A percentile compares a stretch with the other conserved stretches of the same genome.
phyloP scores from a whole-genome alignment of 2,888 invertebrate species.

The Sthenelais limicola region DNA sequence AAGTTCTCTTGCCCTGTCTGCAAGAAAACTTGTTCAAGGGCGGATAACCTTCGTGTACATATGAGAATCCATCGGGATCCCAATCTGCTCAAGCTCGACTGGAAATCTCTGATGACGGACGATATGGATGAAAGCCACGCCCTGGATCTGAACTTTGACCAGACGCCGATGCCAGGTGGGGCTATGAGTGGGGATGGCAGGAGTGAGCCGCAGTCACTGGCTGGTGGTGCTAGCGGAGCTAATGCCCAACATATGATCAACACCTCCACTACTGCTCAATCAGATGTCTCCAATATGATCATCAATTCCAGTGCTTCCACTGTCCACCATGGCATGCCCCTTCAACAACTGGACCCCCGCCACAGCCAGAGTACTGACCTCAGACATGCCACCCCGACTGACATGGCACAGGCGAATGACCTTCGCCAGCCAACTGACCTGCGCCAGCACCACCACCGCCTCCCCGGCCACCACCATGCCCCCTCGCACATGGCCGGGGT shows the following conservation, averaged over 20 bases:
- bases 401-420: not conserved
- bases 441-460: constrained; percentile 8
- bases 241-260: no score
- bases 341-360: not conserved
- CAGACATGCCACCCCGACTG: not conserved
- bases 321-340: no score
- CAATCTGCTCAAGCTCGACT: constrained; percentile 43
- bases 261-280: no score
- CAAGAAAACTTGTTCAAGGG: constrained; percentile 61
- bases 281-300: no score
- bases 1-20: constrained; percentile 65
- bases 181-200: not conserved
- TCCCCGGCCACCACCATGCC: not conserved
- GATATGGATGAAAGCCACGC: not conserved
- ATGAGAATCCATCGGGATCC: constrained; percentile 49
- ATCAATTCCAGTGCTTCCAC: no score
- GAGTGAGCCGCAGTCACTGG: no score
- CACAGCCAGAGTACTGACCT: not conserved
- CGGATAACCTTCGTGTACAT: constrained; percentile 63
- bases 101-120: constrained; percentile 30
- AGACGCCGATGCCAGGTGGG: not conserved
- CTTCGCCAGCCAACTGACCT: not conserved
- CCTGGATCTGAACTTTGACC: not conserved
- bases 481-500: not conserved
- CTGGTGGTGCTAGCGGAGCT: no score